These are phyloP conservation scores for Stichopus horrens DNA, from an alignment of 53 echinoderm and acorn worm species.

Conservation along the genomic window DNA sequence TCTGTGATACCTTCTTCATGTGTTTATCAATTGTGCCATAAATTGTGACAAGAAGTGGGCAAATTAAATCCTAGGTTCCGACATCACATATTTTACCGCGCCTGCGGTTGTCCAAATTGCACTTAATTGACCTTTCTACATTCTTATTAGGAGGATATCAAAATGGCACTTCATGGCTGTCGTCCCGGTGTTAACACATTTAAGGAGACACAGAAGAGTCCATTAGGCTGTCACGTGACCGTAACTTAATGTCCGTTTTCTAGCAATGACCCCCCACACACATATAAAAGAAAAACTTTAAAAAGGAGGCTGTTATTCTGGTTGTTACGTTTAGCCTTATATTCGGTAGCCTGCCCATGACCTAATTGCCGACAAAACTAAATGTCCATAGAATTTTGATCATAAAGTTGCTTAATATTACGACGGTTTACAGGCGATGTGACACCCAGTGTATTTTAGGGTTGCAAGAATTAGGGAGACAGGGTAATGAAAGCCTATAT, in stretches of 20 bases:
- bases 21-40: background rate
- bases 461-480: too few species aligned
- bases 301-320: too few species aligned
- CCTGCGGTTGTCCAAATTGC: conserved; percentile 9
- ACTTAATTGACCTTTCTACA: conserved; percentile 7
- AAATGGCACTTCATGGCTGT: background rate
- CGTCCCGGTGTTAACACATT: background rate
- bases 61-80: background rate
- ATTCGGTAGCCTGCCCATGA: too few species aligned
- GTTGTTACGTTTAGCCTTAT: too few species aligned
- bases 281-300: too few species aligned
- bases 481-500: too few species aligned
- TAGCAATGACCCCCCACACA: too few species aligned
- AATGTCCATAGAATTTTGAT: too few species aligned
- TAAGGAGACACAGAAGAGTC: background rate
- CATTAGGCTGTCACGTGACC: conserved; percentile 26
- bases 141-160: background rate
- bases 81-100: background rate
- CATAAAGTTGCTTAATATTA: too few species aligned
- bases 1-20: background rate
- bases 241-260: background rate
- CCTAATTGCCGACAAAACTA: too few species aligned
- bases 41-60: background rate
- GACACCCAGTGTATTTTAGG: too few species aligned
- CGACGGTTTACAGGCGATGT: too few species aligned